Conservation (phyloP, 2,888 invertebrate genomes). For the Macrophya annulata region DNA sequence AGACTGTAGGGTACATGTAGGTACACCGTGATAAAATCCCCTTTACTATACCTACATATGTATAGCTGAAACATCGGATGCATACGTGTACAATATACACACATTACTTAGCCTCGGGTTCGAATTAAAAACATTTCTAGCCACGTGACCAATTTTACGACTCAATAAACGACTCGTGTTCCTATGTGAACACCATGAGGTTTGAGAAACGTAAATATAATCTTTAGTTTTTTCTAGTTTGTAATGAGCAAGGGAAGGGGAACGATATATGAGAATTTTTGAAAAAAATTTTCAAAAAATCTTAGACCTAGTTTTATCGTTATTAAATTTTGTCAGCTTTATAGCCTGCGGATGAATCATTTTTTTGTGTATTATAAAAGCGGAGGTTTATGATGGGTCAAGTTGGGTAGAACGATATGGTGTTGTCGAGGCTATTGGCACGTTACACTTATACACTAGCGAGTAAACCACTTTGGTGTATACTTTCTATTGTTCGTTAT, state of each 20-base stretch:
- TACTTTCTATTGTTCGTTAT: conserved; percentile 47
- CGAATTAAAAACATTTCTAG: conserved; percentile 70
- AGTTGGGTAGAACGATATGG: neutral
- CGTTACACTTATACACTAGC: conserved; percentile 29
- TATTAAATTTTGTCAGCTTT: no score
- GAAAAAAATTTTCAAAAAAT: neutral
- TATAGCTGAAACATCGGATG: neutral
- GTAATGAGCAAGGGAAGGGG: conserved; percentile 10
- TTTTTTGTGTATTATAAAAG: neutral
- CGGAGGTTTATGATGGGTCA: neutral
- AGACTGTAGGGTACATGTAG: neutral
- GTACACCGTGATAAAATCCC: neutral
- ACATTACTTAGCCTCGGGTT: conserved; percentile 35
- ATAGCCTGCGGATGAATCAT: neutral
- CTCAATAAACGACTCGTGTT: conserved; percentile 68
- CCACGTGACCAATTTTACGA: conserved; percentile 76
- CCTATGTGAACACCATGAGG: conserved; percentile 51
- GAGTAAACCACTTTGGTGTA: conserved; percentile 44
- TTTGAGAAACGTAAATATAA: conserved; percentile 45
- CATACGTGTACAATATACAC: neutral
- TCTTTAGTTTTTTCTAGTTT: neutral
- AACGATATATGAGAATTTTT: neutral
- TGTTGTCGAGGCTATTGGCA: neutral
- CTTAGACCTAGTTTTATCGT: neutral
- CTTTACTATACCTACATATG: conserved; percentile 53